phyloP scores from a whole-genome alignment of 2,797 vertebrate species.

The Loriculus beryllinus region DNA sequence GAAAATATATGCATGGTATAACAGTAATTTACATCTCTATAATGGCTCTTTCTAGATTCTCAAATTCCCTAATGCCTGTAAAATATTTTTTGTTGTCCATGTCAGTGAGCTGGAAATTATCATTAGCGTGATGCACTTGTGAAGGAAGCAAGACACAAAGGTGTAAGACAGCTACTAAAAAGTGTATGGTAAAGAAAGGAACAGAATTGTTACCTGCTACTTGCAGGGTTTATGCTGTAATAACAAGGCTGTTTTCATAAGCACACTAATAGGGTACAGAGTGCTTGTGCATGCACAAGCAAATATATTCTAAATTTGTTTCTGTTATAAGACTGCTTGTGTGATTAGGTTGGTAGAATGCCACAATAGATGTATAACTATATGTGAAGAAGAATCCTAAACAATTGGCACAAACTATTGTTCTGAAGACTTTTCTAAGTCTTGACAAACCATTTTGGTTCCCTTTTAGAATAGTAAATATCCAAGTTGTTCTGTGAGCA shows the following conservation, averaged over 20 bases:
- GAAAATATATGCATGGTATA: neutral
- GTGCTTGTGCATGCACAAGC: neutral
- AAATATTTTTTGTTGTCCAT: neutral
- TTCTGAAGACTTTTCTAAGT: neutral
- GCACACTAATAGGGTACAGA: neutral
- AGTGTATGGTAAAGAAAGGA: neutral
- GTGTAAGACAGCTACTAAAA: neutral
- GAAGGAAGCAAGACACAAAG: neutral
- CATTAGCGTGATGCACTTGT: neutral
- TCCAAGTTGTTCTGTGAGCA: neutral
- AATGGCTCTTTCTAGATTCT: neutral
- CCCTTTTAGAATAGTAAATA: neutral
- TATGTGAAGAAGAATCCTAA: neutral
- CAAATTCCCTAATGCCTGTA: neutral
- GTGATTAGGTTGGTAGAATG: neutral
- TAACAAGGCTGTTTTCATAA: neutral
- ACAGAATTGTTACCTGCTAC: neutral
- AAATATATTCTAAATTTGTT: neutral
- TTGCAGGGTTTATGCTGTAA: neutral
- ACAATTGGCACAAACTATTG: neutral
- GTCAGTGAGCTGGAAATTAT: constrained; percentile 19
- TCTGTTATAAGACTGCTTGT: neutral
- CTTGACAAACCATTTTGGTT: neutral
- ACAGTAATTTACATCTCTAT: constrained; percentile 14
- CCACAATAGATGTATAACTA: neutral